These are phyloP conservation scores for Atethmia centrago DNA, from an alignment of 2,888 invertebrate species.

Conservation along the genomic window DNA sequence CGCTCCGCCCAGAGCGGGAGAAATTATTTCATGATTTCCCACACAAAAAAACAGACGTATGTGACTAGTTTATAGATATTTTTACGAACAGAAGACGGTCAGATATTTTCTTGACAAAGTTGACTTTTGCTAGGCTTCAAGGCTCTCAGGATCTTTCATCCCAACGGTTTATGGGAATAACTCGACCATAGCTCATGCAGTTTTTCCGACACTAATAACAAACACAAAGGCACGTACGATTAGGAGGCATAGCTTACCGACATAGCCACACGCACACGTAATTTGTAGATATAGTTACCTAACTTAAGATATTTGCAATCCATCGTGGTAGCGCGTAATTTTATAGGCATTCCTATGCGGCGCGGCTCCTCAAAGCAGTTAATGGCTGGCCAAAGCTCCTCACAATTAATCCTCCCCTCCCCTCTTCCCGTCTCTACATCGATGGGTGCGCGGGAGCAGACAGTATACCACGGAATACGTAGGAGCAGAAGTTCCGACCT, in stretches of 20 bases:
- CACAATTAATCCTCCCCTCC: slow-evolving; percentile 67
- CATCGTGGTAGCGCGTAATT: slow-evolving; percentile 47
- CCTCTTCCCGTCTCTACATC: slow-evolving; percentile 28
- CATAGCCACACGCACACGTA: slow-evolving; percentile 42
- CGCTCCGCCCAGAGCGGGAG: too few species aligned
- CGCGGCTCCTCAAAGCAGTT: slow-evolving; percentile 67
- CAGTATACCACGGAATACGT: neutral
- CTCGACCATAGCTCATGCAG: neutral
- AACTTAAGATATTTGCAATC: slow-evolving; percentile 51
- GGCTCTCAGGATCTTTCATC: neutral
- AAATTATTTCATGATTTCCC: too few species aligned
- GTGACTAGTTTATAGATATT: neutral
- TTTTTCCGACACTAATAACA: slow-evolving; percentile 37
- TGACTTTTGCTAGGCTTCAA: neutral
- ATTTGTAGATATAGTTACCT: slow-evolving; percentile 53
- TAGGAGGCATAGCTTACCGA: slow-evolving; percentile 18
- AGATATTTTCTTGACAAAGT: neutral
- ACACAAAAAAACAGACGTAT: too few species aligned
- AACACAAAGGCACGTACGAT: slow-evolving; percentile 26
- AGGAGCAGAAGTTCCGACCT: slow-evolving; percentile 22
- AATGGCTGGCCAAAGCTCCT: slow-evolving; percentile 64
- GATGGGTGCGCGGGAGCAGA: slow-evolving; percentile 63
- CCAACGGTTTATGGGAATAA: slow-evolving; percentile 11
- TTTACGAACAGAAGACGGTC: neutral
- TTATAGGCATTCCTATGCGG: slow-evolving; percentile 51